phyloP scores from a whole-genome alignment of 2,797 vertebrate genomes.

The Myiotriccus ornatus region DNA sequence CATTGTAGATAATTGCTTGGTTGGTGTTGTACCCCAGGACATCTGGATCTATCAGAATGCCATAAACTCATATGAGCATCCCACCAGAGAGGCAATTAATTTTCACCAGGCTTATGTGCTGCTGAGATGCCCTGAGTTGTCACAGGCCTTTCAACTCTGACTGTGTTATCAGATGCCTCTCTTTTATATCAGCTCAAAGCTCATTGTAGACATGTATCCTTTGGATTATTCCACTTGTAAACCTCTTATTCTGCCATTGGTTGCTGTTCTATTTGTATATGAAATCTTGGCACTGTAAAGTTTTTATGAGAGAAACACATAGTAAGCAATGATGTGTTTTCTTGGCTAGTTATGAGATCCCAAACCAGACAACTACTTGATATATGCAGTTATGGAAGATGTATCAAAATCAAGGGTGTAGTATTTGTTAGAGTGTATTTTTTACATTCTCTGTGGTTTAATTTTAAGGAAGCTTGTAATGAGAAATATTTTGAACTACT shows the following conservation, averaged over 20 bases:
- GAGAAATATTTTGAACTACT: neutral
- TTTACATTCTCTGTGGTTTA: neutral
- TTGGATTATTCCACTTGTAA: neutral
- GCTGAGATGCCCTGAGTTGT: neutral
- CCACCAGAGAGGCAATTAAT: neutral
- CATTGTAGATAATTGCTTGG: neutral
- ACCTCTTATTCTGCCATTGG: neutral
- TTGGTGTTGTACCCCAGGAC: neutral
- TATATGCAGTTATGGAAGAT: neutral
- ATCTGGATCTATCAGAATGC: neutral
- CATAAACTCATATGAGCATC: neutral
- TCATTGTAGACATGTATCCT: neutral
- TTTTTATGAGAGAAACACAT: neutral
- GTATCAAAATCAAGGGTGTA: neutral
- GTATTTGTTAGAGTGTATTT: neutral
- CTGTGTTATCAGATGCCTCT: neutral
- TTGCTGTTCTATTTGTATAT: neutral
- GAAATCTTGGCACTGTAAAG: neutral
- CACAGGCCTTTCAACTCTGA: neutral
- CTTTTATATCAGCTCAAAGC: neutral
- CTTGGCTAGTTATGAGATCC: neutral
- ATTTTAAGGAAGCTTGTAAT: neutral
- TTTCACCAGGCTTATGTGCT: neutral
- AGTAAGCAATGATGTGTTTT: neutral
- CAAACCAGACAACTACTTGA: neutral